These are phyloP conservation scores for Streblospio benedicti DNA, from an alignment of 1,140 invertebrate species.

Conservation along the genomic window DNA sequence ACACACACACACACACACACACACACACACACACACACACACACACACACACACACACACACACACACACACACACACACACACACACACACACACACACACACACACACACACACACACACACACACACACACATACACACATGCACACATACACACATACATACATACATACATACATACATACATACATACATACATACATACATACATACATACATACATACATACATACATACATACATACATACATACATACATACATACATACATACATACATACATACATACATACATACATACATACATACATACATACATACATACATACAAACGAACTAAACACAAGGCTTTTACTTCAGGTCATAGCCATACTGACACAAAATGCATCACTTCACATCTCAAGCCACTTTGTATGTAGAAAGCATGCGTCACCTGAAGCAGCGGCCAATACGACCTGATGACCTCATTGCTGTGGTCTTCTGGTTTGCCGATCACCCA, in stretches of 20 bases:
- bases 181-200: background rate
- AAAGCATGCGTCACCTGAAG: background rate
- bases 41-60: no score
- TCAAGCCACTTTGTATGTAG: background rate
- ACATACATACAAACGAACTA: no score
- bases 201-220: background rate
- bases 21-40: no score
- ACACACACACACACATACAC: background rate
- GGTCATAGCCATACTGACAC: no score
- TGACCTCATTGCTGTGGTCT: background rate
- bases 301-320: slow-evolving; percentile 1
- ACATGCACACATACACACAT: background rate
- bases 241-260: background rate
- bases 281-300: background rate
- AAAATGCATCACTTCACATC: no score
- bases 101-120: no score
- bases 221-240: background rate
- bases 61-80: no score
- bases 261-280: background rate
- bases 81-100: no score
- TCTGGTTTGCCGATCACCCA: background rate
- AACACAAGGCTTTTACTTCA: no score
- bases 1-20: no score
- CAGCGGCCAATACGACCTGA: background rate
- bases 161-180: background rate